Evolutionary conservation across 2,113 vertebrate genomes (phyloP), one percentile per base, ranked within the genome.

Genomic region (Lasiurus borealis): DNA sequence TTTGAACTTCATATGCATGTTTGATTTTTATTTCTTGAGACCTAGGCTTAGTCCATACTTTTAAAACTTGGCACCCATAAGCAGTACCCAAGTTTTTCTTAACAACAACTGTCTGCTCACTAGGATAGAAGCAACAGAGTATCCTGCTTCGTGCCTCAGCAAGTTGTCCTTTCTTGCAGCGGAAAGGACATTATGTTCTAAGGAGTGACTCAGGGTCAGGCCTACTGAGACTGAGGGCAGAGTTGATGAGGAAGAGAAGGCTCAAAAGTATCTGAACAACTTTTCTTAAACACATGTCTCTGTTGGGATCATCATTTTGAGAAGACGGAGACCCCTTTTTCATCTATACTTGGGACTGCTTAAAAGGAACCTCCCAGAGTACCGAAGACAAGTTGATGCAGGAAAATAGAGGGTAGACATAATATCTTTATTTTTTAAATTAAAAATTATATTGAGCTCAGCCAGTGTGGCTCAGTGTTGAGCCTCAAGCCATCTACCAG

Each of bases 1-100:
- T 93, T 83, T 69, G 77, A 54, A 77, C 92, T 89, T 72, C 90
- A n/a, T 80, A 19, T 44, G 34, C 48, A 8, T 90, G 73, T 83
- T 90, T 96, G 92, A 76, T 95, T 72, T 95, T 95, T 91, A 90
- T 86, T 95, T 96, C 75, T 95, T 0, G n/a, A 94, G 80, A 94
- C 21, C 62, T n/a, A 68, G 90, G 57, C 73, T 96, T 66, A 93
- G 77, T 83, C 46, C 75, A 76, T 85, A 71, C 64, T 95, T 96
- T 72, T 72, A 92, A 71, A 82, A 91, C 86, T 86, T 85, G 36
- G 66, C 27, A 88, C n/a, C n/a, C 8, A 31, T 92, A 85, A 85
- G 75, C 31, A 84, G 54, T 68, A 72, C 14, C 80, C 40, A 86
- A 11, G 7, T 69, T 96, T 94, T 95, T 92, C 81, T 94, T 82